Base-by-base conservation (phyloP, 2,888 invertebrate species). In the Tachystola acroxantha region DNA sequence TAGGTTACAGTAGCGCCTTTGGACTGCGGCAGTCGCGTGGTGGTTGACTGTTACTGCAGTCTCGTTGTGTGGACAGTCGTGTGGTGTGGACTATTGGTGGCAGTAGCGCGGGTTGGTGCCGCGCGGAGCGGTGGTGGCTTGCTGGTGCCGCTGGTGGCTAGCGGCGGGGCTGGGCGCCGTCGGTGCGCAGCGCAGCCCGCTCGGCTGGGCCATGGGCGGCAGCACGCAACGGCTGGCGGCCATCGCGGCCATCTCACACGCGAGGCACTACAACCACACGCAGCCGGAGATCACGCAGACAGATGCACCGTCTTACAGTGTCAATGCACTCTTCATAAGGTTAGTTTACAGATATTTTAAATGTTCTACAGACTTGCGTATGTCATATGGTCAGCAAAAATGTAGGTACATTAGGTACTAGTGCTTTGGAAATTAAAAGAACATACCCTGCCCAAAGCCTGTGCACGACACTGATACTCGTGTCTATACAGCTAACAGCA, bases 311-410 rank as follows among this genome's bases (percentile, higher is more conserved):
- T 64, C 74, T 39, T 80, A 71, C 48, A 74, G 69, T 38, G 63
- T 84, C 62, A 94, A 94, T 77, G 88, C 94, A 50, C 88, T 94
- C 55, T 90, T 94, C 53, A 92, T 94, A 78, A 94, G 94, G 94
- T 94, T 74, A 88, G 92, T 86, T 33, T 10, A 19, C 27, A 27
- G 2, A 7, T 6, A 24, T n/a, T n/a, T n/a, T n/a, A n/a, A n/a
- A n/a, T n/a, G n/a, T n/a, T n/a, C n/a, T n/a, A n/a, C n/a, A n/a
- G n/a, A n/a, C n/a, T n/a, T n/a, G n/a, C 20, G 20, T 20, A 20
- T 26, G 9, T 26, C n/a, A n/a, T n/a, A n/a, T n/a, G n/a, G n/a
- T n/a, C n/a, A n/a, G n/a, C n/a, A n/a, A n/a, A n/a, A n/a, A n/a
- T n/a, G n/a, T n/a, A n/a, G n/a, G n/a, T n/a, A n/a, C n/a, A n/a